Base-by-base conservation (phyloP, 2,888 invertebrate species). In the Clitarchus hookeri region DNA sequence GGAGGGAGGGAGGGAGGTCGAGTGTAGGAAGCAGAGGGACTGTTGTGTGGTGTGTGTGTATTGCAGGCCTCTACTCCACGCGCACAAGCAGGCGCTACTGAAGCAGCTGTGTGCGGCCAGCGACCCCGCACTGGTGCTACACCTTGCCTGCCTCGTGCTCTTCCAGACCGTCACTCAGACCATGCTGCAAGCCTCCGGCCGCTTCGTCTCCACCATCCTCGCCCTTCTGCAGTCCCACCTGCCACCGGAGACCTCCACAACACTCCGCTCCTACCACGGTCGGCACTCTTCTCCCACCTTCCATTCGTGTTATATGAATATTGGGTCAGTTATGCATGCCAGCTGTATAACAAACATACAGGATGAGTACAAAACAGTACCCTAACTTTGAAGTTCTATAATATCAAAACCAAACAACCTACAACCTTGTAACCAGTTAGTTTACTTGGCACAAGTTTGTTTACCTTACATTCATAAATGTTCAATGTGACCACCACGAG, bases 101-200 rank as follows among this genome's bases (percentile, higher is more conserved):
- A 95, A 96, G 86, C 96, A 98, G 91, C 91, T 99, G 87, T 94
- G 94, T 85, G 92, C 92, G 87, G 95, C 95, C 86, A 93, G 94
- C 79, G 97, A 98, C 89, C 95, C 97, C 23, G 96, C 97, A 0
- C 91, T 97, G 65, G 93, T 95, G 85, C 92, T 98, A 83, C 97
- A 98, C 91, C 92, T 98, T 86, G 94, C 95, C 0, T 94, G 94
- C 0, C 92, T 97, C 87, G 93, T 97, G 80, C 93, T 98, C 86
- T 98, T 97, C 90, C 96, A 96, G 85, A 94, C 95, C 16, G 93
- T 95, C 4, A 97, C 96, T 0, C 96, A 97, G 89, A 94, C 93
- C 89, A 96, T 98, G 93, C 90, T 99, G 44, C 97, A 98, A 91
- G 98, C 98, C 23, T 98, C 98, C 44, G 99, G 99, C 0, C 95